These are phyloP conservation scores for Opisthograptis luteolata DNA, from an alignment of 2,888 invertebrate genomes.

Conservation along the genomic window DNA sequence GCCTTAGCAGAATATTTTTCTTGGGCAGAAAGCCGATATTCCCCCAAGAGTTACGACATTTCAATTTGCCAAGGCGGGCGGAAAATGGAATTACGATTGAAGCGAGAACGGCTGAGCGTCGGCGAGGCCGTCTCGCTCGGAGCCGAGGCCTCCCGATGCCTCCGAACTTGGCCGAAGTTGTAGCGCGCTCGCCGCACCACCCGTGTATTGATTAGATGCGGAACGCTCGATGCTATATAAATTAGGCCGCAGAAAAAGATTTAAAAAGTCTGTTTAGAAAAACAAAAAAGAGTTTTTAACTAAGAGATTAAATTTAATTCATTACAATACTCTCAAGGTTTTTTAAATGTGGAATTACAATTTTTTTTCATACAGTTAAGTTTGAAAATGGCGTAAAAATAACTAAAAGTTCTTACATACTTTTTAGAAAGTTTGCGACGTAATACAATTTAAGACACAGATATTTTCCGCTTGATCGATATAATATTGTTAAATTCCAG, in stretches of 20 bases:
- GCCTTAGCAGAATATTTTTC: constrained; percentile 82
- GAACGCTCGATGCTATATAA: constrained; percentile 83
- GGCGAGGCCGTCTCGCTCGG: constrained; percentile 53
- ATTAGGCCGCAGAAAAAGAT: constrained; percentile 81
- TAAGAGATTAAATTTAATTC: neutral
- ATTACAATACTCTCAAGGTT: too few relatives aligned
- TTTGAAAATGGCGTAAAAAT: constrained; percentile 23
- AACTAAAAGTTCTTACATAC: too few relatives aligned
- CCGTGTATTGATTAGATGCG: constrained; percentile 84
- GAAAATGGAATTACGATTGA: constrained; percentile 85
- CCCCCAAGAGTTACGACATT: constrained; percentile 85
- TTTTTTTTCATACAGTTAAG: too few relatives aligned
- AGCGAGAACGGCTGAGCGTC: constrained; percentile 74
- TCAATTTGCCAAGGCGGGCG: constrained; percentile 86
- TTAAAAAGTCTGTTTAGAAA: neutral
- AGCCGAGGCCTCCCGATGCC: constrained; percentile 59
- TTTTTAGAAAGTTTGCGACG: too few relatives aligned
- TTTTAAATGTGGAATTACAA: too few relatives aligned
- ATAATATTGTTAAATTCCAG: constrained; percentile 48
- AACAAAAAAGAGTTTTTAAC: neutral
- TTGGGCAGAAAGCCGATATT: constrained; percentile 84
- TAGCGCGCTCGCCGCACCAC: constrained; percentile 72
- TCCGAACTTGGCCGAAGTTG: constrained; percentile 61
- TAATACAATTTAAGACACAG: constrained; percentile 30
- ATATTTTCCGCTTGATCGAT: constrained; percentile 42